Conservation (phyloP, 2,797 vertebrate species). For the Coilia nasus region DNA sequence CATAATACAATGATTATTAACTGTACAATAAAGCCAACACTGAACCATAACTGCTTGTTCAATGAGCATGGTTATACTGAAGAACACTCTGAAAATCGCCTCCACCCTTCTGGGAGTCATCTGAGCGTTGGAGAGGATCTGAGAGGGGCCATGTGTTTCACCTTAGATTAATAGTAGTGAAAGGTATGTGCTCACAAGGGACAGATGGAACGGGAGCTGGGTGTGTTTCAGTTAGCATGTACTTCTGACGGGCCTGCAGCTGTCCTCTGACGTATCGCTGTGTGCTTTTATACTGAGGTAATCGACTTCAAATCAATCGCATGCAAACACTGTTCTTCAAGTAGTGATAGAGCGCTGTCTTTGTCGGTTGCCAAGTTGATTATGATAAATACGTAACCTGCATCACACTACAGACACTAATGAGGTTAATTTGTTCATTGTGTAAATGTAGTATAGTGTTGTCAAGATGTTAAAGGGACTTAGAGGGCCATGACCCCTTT, state of each 20-base stretch:
- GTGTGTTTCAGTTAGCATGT: conserved; percentile 10
- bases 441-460: background rate
- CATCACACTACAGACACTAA: background rate
- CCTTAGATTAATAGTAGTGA: conserved; percentile 1
- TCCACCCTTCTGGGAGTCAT: background rate
- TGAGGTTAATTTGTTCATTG: background rate
- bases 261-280: background rate
- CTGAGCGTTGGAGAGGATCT: background rate
- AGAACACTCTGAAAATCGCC: background rate
- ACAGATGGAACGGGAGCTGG: background rate
- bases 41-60: background rate
- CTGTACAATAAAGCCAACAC: background rate
- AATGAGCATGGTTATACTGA: background rate
- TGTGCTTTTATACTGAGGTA: conserved; percentile 18
- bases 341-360: background rate
- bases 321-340: background rate
- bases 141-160: background rate
- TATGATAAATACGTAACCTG: background rate
- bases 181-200: background rate
- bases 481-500: background rate
- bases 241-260: background rate
- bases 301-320: conserved; percentile 14
- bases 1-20: background rate
- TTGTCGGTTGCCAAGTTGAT: background rate
- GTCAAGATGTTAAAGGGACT: background rate